Evolutionary conservation across 1,140 invertebrate species (phyloP), one percentile per base, ranked within the genome.

Genomic region (Heliconius nattereri): DNA sequence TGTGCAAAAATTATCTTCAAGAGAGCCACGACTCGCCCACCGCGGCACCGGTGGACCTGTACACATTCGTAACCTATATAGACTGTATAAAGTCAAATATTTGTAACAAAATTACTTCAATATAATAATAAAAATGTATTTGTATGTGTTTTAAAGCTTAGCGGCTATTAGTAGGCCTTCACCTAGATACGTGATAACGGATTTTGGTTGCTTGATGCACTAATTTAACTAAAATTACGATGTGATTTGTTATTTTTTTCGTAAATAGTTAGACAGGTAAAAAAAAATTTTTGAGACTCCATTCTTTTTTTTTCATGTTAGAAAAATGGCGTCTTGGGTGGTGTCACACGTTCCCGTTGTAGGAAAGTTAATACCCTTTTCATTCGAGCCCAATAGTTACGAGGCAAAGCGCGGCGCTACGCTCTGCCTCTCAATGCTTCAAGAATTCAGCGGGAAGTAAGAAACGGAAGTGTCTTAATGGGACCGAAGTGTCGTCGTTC

Each of bases 91-190:
- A 66, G 26, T 66, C 26, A 66, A 66, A 66, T 66, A 66, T 66
- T 66, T 66, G 60, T 29, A 11, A 66, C 60, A 66, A 66, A n/a
- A 26, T 66, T 66, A 60, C 52, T 35, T 70, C 26, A 20, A 54
- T 78, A 19, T 13, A 49, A 26, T 8, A 70, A 60, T 26, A 73
- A 66, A 26, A 74, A 74, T 75, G 3, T 37, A 16, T 66, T 66
- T 29, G 26, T 23, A 75, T 52, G 37, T 52, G 13, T 71, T 79
- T 71, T 57, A 49, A 37, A 75, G 32, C 71, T 75, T 72, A 45
- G 70, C 26, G 49, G 23, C 54, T 40, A 49, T 74, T 74, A 72
- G 26, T 75, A 40, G 78, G 73, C 40, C 60, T 78, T 79, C 57
- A 71, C 78, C 78, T 37, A 79, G 20, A 57, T 45, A 71, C 9